A percentile compares a stretch with the other conserved stretches of the same genome.
Evolutionary conservation across 37 sponge, comb jelly and placozoan species (phyloP).

Genomic region (Agelas oroides): DNA sequence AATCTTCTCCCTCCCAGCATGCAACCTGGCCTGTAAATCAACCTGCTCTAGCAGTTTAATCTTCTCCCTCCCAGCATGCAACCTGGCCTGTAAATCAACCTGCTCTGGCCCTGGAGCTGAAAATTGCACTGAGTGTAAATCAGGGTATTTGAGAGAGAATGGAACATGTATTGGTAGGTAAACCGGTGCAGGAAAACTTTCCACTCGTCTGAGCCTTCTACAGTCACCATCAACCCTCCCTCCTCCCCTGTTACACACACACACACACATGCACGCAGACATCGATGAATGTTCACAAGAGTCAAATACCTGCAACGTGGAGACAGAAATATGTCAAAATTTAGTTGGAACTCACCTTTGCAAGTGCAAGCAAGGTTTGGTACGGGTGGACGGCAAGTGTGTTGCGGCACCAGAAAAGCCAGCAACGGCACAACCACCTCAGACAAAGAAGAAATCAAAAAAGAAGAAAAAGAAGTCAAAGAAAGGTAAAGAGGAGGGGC

Average conservation of each 20-base stretch:
- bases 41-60: too few relatives aligned
- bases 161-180: slow-evolving; percentile 72
- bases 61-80: slow-evolving; percentile 71
- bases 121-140: slow-evolving; percentile 74
- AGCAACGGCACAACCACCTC: too few relatives aligned
- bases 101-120: slow-evolving; percentile 74
- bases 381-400: slow-evolving; percentile 70
- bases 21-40: too few relatives aligned
- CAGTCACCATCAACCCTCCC: too few relatives aligned
- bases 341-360: slow-evolving; percentile 73
- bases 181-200: too few relatives aligned
- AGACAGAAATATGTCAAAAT: slow-evolving; percentile 72
- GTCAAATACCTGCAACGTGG: slow-evolving; percentile 51
- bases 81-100: slow-evolving; percentile 38
- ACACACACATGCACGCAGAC: slow-evolving; percentile 41
- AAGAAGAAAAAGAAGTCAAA: slow-evolving; percentile 39
- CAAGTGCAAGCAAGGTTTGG: slow-evolving; percentile 72
- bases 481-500: slow-evolving; percentile 19
- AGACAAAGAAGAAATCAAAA: slow-evolving; percentile 23
- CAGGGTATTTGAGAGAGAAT: slow-evolving; percentile 69
- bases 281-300: slow-evolving; percentile 62
- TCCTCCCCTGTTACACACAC: too few relatives aligned
- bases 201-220: too few relatives aligned
- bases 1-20: slow-evolving; percentile 46
- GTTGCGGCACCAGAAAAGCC: slow-evolving; percentile 29